Conservation (phyloP, 2,113 vertebrate species). For the Burhinus oedicnemus region DNA sequence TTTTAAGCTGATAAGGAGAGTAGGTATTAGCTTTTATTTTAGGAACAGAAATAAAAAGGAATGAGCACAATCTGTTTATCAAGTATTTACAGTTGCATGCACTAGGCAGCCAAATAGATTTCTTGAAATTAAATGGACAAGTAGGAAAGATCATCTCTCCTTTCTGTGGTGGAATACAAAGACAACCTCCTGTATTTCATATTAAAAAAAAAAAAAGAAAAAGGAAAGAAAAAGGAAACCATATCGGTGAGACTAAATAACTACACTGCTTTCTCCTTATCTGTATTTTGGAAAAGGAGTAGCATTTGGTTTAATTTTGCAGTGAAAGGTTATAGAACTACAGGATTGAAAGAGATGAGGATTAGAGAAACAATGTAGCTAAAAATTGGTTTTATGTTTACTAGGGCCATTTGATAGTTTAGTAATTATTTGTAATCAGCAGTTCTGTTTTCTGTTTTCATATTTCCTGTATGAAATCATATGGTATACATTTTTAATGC, state of each 20-base stretch:
- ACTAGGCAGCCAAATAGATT: neutral
- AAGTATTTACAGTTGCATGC: neutral
- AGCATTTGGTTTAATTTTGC: neutral
- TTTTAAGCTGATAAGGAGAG: slow-evolving; percentile 20
- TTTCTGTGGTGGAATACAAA: neutral
- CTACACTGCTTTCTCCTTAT: neutral
- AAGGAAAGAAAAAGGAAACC: neutral
- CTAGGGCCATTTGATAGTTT: neutral
- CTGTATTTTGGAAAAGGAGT: neutral
- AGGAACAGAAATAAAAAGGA: neutral
- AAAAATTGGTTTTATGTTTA: neutral
- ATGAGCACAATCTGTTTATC: neutral
- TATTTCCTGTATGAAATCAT: neutral
- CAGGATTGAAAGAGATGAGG: neutral
- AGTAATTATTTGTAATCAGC: neutral
- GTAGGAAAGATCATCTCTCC: neutral
- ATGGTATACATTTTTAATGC: neutral
- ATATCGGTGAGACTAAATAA: neutral
- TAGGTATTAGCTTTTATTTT: neutral
- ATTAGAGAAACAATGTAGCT: neutral
- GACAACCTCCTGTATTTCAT: neutral
- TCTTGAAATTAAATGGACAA: neutral
- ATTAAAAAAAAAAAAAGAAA: neutral
- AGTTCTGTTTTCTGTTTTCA: neutral
- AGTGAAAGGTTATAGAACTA: neutral